Base-by-base conservation (phyloP, 2,888 invertebrate genomes). In the Heteromurus nitidus region DNA sequence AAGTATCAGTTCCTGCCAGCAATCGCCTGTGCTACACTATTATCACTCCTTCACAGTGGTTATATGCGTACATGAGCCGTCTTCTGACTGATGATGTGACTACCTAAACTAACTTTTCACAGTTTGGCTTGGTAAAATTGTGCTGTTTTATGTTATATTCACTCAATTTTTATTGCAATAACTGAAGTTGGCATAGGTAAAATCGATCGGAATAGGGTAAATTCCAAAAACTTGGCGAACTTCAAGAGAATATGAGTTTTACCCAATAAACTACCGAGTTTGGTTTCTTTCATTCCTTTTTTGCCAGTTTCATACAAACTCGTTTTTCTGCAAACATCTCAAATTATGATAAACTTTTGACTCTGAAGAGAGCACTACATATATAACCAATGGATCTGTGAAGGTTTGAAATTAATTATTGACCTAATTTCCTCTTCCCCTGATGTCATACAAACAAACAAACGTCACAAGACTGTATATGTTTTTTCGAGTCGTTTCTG, bases 1-100 rank as follows among this genome's bases (percentile, higher is more conserved):
- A 77, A 77, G 76, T 77, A 47, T 69, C 60, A 77, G 76, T 77
- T 77, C 76, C 76, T 77, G 76, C 69, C 58, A 69, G 68, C 60
- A 50, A 44, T 60, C 30, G 36, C 36, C 13, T 3, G 22, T 42
- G 13, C 42, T 42, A 36, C n/a, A 50, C 9, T 64, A 64, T 64
- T 64, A 64, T 64, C 64, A 24, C 36, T 2, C 28, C 30, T 3
- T 28, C 31, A 18, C 60, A 60, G 7, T 44, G 44, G 44, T n/a
- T 36, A 13, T 36, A 36, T 36, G 36, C n/a, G n/a, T n/a, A n/a
- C n/a, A n/a, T n/a, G n/a, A n/a, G n/a, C n/a, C n/a, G n/a, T n/a
- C n/a, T n/a, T n/a, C n/a, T n/a, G n/a, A n/a, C n/a, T n/a, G n/a
- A n/a, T n/a, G n/a, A n/a, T n/a, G n/a, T n/a, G n/a, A n/a, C n/a